These are phyloP conservation scores for Crossaster papposus DNA, from an alignment of 53 echinoderm and acorn worm species.

Conservation along the genomic window DNA sequence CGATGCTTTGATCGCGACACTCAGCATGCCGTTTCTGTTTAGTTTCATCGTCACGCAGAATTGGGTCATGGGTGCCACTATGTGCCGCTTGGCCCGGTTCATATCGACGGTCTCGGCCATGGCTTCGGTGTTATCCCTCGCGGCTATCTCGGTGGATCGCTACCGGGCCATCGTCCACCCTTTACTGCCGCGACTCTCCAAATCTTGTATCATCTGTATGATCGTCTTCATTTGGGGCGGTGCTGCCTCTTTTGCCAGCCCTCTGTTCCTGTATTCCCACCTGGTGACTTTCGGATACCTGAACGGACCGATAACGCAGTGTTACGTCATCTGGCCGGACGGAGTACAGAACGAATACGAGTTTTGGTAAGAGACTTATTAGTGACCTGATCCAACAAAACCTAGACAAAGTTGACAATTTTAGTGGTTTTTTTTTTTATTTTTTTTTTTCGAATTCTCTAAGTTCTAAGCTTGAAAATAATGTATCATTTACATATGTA, in stretches of 20 bases:
- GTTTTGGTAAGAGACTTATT: slow-evolving; percentile 50
- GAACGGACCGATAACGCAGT: slow-evolving; percentile 44
- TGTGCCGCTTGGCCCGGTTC: slow-evolving; percentile 73
- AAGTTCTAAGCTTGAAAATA: no score
- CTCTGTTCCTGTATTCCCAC: slow-evolving; percentile 34
- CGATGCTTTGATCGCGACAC: slow-evolving; percentile 80
- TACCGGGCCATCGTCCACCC: slow-evolving; percentile 94
- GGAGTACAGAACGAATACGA: slow-evolving; percentile 35
- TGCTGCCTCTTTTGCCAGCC: slow-evolving; percentile 19
- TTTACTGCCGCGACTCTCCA: slow-evolving; percentile 78
- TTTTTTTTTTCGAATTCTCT: no score
- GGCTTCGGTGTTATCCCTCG: slow-evolving; percentile 82
- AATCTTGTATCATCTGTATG: slow-evolving; percentile 56
- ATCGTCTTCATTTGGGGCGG: slow-evolving; percentile 56
- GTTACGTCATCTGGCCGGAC: slow-evolving; percentile 58
- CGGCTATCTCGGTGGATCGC: slow-evolving; percentile 81
- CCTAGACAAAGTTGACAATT: no score
- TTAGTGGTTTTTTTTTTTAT: no score
- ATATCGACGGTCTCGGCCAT: slow-evolving; percentile 73
- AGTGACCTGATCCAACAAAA: no score
- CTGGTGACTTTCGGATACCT: slow-evolving; percentile 49
- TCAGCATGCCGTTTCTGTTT: slow-evolving; percentile 80
- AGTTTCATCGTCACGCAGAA: slow-evolving; percentile 73
- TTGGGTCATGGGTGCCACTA: slow-evolving; percentile 72
- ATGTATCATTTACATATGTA: no score